Evolutionary conservation across 2,888 invertebrate species (phyloP).

Genomic region (Notodonta dromedarius): DNA sequence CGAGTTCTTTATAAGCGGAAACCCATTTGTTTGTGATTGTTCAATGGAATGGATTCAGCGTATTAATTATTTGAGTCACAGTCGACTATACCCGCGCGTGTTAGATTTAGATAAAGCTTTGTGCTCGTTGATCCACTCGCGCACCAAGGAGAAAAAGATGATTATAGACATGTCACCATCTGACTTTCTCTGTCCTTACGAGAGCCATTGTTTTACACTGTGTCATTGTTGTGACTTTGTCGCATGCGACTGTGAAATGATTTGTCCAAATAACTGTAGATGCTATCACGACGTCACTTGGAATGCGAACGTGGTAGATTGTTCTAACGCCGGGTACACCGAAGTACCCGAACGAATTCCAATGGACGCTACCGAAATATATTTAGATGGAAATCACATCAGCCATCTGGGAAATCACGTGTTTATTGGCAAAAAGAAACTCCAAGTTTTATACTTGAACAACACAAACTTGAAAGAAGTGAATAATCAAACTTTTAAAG

Average conservation of each 20-base stretch:
- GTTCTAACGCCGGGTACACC: slow-evolving; percentile 89
- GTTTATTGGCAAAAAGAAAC: slow-evolving; percentile 93
- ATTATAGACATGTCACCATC: slow-evolving; percentile 88
- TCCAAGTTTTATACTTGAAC: slow-evolving; percentile 90
- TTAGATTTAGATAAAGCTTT: slow-evolving; percentile 91
- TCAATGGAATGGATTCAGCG: slow-evolving; percentile 94
- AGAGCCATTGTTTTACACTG: slow-evolving; percentile 92
- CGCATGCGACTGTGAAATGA: slow-evolving; percentile 96
- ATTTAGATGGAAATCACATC: slow-evolving; percentile 92
- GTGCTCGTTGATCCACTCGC: slow-evolving; percentile 89
- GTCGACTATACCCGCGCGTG: slow-evolving; percentile 90
- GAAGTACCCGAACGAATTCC: slow-evolving; percentile 91
- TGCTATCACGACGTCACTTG: slow-evolving; percentile 94
- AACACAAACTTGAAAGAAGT: slow-evolving; percentile 89
- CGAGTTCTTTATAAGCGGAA: slow-evolving; percentile 91
- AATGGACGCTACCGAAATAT: slow-evolving; percentile 95
- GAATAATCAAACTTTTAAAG: slow-evolving; percentile 92
- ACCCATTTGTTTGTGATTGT: slow-evolving; percentile 94
- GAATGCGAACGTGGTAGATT: slow-evolving; percentile 93
- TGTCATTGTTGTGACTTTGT: slow-evolving; percentile 96
- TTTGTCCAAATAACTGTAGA: slow-evolving; percentile 92
- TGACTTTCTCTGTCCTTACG: slow-evolving; percentile 92
- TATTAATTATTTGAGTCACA: slow-evolving; percentile 90
- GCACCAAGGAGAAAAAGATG: slow-evolving; percentile 88
- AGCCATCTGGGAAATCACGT: slow-evolving; percentile 91